Conservation (phyloP, 2,888 invertebrate species). For the Sesia bembeciformis region DNA sequence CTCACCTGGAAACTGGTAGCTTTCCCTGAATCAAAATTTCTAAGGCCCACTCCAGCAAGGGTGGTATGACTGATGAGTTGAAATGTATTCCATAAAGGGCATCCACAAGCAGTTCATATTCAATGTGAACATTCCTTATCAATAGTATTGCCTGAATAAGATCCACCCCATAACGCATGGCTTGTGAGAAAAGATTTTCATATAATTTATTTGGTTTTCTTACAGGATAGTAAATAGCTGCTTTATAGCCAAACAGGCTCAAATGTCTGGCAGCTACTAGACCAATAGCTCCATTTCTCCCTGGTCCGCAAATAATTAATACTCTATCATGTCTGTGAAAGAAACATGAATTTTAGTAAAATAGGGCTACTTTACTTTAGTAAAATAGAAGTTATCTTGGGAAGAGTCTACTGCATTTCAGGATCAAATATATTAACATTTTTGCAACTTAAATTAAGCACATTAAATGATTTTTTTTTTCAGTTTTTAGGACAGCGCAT, state of each 20-base stretch:
- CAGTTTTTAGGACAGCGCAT: no score
- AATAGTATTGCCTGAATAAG: slow-evolving; percentile 77
- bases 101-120: slow-evolving; percentile 89
- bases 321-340: slow-evolving; percentile 65
- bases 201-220: slow-evolving; percentile 86
- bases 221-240: slow-evolving; percentile 83
- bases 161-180: slow-evolving; percentile 83
- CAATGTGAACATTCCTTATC: slow-evolving; percentile 42
- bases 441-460: no score
- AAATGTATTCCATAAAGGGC: slow-evolving; percentile 98
- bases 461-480: no score
- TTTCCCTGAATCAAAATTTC: slow-evolving; percentile 75
- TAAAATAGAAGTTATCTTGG: no score
- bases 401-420: no score
- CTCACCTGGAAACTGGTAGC: slow-evolving; percentile 80
- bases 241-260: slow-evolving; percentile 86
- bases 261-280: slow-evolving; percentile 97
- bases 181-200: slow-evolving; percentile 88
- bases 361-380: no score
- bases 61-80: slow-evolving; percentile 89
- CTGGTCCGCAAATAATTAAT: slow-evolving; percentile 87
- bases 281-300: slow-evolving; percentile 99
- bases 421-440: no score
- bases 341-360: no score
- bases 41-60: slow-evolving; percentile 79